Conservation (phyloP, 1,140 invertebrate genomes). For the Bombyx mandarina region DNA sequence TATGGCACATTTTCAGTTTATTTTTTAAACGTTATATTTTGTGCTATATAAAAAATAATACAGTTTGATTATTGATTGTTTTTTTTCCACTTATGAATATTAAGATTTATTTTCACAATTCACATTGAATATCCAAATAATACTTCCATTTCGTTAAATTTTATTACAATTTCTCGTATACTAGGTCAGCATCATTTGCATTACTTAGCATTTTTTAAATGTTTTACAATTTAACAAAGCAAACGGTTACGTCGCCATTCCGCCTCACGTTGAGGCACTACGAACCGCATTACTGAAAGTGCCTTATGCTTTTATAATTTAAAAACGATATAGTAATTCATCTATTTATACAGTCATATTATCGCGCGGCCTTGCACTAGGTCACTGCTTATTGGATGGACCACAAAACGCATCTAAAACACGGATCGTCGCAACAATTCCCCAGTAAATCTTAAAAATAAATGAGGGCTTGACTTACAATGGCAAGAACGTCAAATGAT, state of each 20-base stretch:
- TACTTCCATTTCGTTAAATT: conserved; percentile 38
- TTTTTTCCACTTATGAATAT: conserved; percentile 37
- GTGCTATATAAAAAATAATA: conserved; percentile 70
- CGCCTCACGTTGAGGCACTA: background rate
- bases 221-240: conserved; percentile 51
- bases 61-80: conserved; percentile 58
- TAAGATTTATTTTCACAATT: conserved; percentile 1
- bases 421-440: conserved; percentile 2
- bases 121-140: conserved; percentile 1
- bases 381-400: conserved; percentile 5
- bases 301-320: conserved; percentile 44
- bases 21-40: conserved; percentile 65
- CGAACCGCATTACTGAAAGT: conserved; percentile 41
- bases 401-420: conserved; percentile 13
- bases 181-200: conserved; percentile 1
- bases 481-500: conserved; percentile 13
- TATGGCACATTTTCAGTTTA: conserved; percentile 69
- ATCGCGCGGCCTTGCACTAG: conserved; percentile 15
- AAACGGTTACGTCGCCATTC: conserved; percentile 30
- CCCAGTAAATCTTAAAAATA: too few relatives aligned
- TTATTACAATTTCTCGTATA: conserved; percentile 43
- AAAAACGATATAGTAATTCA: conserved; percentile 49
- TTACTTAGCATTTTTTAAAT: conserved; percentile 6
- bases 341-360: conserved; percentile 52
- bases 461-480: conserved; percentile 1